These are phyloP conservation scores for Carposina sasakii DNA, from an alignment of 1,140 invertebrate species.

Conservation along the genomic window DNA sequence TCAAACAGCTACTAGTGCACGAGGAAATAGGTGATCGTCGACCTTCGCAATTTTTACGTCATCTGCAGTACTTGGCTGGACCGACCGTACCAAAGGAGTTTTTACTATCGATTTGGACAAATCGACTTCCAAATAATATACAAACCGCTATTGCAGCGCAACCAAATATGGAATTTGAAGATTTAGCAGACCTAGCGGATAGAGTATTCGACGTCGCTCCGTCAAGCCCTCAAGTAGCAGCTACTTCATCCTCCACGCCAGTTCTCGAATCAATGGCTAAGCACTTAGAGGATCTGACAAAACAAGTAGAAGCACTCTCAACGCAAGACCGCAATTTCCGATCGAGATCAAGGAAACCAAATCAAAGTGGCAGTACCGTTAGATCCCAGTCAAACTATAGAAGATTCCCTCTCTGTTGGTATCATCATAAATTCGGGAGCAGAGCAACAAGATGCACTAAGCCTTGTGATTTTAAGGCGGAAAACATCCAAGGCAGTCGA, in stretches of 20 bases:
- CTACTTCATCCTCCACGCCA: background rate
- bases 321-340: background rate
- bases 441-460: slow-evolving; percentile 11
- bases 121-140: slow-evolving; percentile 8
- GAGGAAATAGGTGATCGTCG: slow-evolving; percentile 25
- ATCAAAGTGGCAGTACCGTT: too few relatives aligned
- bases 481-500: slow-evolving; percentile 12
- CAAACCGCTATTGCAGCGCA: slow-evolving; percentile 18
- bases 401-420: slow-evolving; percentile 5
- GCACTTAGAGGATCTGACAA: background rate
- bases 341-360: slow-evolving; percentile 3
- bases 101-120: slow-evolving; percentile 17
- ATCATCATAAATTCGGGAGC: slow-evolving; percentile 9
- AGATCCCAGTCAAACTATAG: too few relatives aligned
- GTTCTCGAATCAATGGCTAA: background rate
- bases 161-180: slow-evolving; percentile 2
- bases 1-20: slow-evolving; percentile 10
- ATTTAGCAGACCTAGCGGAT: slow-evolving; percentile 18
- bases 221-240: slow-evolving; percentile 8
- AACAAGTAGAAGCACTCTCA: background rate
- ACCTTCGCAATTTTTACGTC: slow-evolving; percentile 24
- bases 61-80: slow-evolving; percentile 10
- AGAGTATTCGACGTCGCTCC: slow-evolving; percentile 11
- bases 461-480: slow-evolving; percentile 13
- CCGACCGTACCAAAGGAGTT: slow-evolving; percentile 22